Evolutionary conservation across 2,888 invertebrate genomes (phyloP), one percentile per base, ranked within the genome.

Genomic region (Linnaemya tessellans): DNA sequence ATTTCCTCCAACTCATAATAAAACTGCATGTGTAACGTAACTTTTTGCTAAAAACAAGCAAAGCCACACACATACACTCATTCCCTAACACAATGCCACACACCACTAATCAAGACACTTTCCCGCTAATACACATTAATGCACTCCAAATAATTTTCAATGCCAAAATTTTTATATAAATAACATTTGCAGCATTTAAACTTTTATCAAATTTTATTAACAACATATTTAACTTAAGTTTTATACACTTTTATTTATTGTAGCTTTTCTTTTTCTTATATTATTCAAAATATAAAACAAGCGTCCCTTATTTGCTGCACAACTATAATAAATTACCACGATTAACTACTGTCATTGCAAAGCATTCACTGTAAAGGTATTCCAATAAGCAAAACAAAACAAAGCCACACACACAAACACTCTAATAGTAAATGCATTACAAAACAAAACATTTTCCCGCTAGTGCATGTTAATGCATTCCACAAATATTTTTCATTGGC

Each of bases 181-280:
- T 13, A 54, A 64, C 54, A 54, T 18, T 13, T 41, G 1, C 8
- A 20, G 13, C 30, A 30, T 1, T 51, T 5, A 25, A 15, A 46
- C 8, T 54, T 56, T 41, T 56, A 43, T 15, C 20, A 35, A 9
- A 41, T 30, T 18, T 18, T 25, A 75, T 75, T 54, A 43, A 54
- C 0, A n/a, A 43, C 54, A 56, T 2, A 35, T 38, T 77, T 0
- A 56, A 10, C 30, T 46, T 20, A 10, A 20, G 0, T 46, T 65
- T 54, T 15, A n/a, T 25, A 3, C 41, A 54, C n/a, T 77, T 77
- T 77, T 35, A 43, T 56, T 54, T 64, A 8, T 18, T 41, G 0
- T 41, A 25, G 5, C 35, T 22, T 49, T 74, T 62, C 13, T 25
- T 46, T 58, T 64, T 51, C 20, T 22, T 4, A n/a, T 7, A 49